Percentiles rank a stretch among this genome's conserved stretches.
phyloP scores from a whole-genome alignment of 2,113 vertebrate genomes.

The Turnix velox region DNA sequence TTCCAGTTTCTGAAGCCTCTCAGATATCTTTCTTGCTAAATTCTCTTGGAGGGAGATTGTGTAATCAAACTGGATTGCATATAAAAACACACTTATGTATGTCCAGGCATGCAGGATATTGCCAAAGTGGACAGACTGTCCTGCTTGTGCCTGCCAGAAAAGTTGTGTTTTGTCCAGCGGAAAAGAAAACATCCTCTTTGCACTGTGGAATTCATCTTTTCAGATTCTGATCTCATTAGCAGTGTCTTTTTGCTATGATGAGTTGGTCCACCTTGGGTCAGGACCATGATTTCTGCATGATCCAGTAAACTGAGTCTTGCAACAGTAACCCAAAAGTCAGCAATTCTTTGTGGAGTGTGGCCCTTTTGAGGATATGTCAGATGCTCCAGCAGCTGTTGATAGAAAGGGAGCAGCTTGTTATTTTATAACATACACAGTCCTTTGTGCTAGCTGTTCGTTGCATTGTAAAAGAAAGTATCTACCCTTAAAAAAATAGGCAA shows the following conservation, averaged over 20 bases:
- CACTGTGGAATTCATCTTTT: background rate
- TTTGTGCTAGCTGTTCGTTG: background rate
- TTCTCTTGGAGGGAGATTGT: background rate
- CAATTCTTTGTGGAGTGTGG: background rate
- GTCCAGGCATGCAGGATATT: conserved; percentile 41
- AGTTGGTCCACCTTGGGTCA: background rate
- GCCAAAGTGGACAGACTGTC: conserved; percentile 73
- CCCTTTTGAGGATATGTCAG: background rate
- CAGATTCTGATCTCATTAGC: conserved; percentile 12
- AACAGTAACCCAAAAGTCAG: background rate
- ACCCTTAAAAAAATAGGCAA: background rate
- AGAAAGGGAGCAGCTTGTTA: fast-evolving
- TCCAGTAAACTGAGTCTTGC: background rate
- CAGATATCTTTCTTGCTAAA: background rate
- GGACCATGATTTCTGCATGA: no score
- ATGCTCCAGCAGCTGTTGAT: no score
- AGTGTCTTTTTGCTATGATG: background rate
- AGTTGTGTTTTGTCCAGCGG: conserved; percentile 63
- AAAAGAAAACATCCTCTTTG: conserved; percentile 66
- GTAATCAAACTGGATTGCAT: conserved; percentile 33
- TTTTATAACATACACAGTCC: background rate
- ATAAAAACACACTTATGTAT: conserved; percentile 51
- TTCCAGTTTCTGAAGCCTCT: background rate
- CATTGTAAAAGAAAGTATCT: no score
- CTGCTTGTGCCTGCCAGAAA: conserved; percentile 47